Evolutionary conservation across 53 echinoderm and acorn worm genomes (phyloP), one percentile per base, ranked within the genome.

Genomic region (Paelopatides confundens): DNA sequence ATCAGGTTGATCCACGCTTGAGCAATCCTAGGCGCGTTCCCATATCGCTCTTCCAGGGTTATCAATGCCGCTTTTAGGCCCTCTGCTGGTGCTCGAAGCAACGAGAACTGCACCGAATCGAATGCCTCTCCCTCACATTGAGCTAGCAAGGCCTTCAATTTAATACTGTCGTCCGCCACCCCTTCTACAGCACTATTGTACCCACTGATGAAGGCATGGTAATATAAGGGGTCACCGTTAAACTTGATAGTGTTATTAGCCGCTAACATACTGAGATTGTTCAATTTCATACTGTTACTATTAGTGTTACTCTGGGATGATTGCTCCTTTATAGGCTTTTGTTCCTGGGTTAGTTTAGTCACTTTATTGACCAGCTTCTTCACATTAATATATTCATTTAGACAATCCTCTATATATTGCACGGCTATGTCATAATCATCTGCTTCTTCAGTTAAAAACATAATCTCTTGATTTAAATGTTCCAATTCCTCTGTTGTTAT

Each of bases 201-300:
- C 6, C 50, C 77, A 40, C 29, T 48, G 12, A 77, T 46, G 11
- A 48, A 77, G 43, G 77, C 18, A 48, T 48, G 50, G 65, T 64
- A 90, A 40, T 83, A 85, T 64, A 76, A 65, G 15, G 90, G 90
- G 29, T 90, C 85, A 31, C 85, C 90, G 24, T 37, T 69, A 77
- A 90, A 90, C 14, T 90, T 90, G 40, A 24, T 74, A 58, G 71
- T 85, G 26, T 90, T 83, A 64, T 85, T 70, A 37, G 82, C 83
- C 15, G 82, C 37, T 51, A 85, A 29, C 62, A 71, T 68, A 27
- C 69, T 63, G 28, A 71, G 53, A 40, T 76, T 54, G 40, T 51
- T 53, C 47, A 76, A 36, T 31, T 84, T 43, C 14, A 82, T 28
- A 18, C 7, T 53, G 29, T 50, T 71, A 53, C 0, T 37, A 38